These are phyloP conservation scores for Heliornis fulica DNA, from an alignment of 2,113 vertebrate genomes.

Conservation along the genomic window DNA sequence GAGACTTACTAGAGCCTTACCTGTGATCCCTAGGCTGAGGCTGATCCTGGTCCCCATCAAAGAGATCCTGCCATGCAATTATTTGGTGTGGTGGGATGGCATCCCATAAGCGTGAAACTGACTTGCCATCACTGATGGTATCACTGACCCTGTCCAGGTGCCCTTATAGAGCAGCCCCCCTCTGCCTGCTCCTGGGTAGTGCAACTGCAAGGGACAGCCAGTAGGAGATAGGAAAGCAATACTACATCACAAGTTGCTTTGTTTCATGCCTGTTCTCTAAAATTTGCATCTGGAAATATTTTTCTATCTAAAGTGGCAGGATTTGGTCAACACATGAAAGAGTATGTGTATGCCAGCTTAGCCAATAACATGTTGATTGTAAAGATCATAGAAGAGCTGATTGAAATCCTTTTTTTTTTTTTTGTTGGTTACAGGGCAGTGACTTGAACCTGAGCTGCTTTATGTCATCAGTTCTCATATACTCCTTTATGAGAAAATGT, in stretches of 20 bases:
- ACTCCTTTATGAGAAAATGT: background rate
- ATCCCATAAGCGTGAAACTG: background rate
- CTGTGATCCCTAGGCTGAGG: background rate
- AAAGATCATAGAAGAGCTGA: background rate
- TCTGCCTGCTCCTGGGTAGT: background rate
- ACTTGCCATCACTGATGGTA: rapidly evolving
- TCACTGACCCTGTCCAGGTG: background rate
- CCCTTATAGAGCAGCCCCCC: background rate
- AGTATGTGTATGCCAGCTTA: background rate
- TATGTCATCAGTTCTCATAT: background rate
- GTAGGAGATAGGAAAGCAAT: background rate
- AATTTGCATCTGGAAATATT: background rate
- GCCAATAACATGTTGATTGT: background rate
- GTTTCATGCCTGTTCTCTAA: background rate
- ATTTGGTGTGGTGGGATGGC: background rate
- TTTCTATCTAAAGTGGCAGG: background rate
- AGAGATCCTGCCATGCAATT: rapidly evolving
- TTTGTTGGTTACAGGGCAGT: background rate
- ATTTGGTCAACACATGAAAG: background rate
- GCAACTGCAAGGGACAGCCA: background rate
- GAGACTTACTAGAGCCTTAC: background rate
- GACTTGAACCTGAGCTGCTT: background rate
- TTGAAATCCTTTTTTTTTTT: background rate
- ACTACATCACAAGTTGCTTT: background rate
- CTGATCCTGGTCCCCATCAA: background rate